Conservation (phyloP, 2,113 vertebrate genomes). For the Pollachius pollachius region DNA sequence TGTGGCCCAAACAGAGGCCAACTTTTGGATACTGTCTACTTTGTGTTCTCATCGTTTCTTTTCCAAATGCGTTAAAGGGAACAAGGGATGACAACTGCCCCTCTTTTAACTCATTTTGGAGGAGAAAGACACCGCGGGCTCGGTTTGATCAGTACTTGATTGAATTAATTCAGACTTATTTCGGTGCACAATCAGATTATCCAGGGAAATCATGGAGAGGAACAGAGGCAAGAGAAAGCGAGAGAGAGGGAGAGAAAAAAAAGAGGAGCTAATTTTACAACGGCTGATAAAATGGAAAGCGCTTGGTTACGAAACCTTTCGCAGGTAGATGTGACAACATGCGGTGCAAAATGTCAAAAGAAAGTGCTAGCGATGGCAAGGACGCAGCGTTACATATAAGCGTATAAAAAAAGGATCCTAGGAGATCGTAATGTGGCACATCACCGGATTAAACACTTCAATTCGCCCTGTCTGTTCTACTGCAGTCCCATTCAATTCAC, state of each 20-base stretch:
- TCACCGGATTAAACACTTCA: too few relatives aligned
- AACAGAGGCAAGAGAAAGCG: slow-evolving; percentile 22
- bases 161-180: slow-evolving; percentile 62
- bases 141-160: slow-evolving; percentile 53
- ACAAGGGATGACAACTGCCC: slow-evolving; percentile 37
- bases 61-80: slow-evolving; percentile 29
- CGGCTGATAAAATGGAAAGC: slow-evolving; percentile 36
- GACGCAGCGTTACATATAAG: too few relatives aligned
- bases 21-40: slow-evolving; percentile 28
- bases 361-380: background rate
- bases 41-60: slow-evolving; percentile 8
- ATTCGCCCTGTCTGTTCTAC: too few relatives aligned
- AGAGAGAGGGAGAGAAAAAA: background rate
- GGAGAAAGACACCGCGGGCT: slow-evolving; percentile 45
- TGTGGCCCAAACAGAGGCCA: slow-evolving; percentile 30
- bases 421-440: too few relatives aligned
- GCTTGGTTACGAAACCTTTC: slow-evolving; percentile 12
- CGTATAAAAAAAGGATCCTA: too few relatives aligned
- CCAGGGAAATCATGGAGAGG: slow-evolving; percentile 48
- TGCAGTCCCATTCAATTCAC: too few relatives aligned
- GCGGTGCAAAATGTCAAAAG: background rate
- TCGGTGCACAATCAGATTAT: slow-evolving; percentile 56
- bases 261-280: slow-evolving; percentile 38
- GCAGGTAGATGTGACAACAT: slow-evolving; percentile 1
- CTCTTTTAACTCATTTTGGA: slow-evolving; percentile 49